phyloP scores from a whole-genome alignment of 1,140 invertebrate genomes.

The Eciton burchellii region DNA sequence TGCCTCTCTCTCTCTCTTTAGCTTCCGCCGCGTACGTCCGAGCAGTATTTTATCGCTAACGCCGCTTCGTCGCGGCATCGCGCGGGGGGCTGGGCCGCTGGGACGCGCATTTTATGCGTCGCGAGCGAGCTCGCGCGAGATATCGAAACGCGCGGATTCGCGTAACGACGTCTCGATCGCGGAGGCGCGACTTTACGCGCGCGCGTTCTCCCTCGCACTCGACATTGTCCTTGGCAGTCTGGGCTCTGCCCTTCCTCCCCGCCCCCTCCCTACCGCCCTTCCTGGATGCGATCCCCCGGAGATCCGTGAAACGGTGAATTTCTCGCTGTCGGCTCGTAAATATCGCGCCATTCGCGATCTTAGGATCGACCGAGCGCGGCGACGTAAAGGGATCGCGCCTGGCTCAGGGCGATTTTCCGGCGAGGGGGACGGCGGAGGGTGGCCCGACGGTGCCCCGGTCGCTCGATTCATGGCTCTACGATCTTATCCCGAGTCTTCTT shows the following conservation, averaged over 20 bases:
- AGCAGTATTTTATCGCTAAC: constrained; percentile 41
- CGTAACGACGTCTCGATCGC: constrained; percentile 13
- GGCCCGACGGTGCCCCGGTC: not conserved
- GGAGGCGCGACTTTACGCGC: too few relatives aligned
- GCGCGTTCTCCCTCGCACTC: too few relatives aligned
- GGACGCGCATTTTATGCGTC: constrained; percentile 51
- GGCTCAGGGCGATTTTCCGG: constrained; percentile 36
- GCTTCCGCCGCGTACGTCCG: constrained; percentile 29
- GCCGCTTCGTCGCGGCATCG: constrained; percentile 3
- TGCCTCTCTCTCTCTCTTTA: constrained; percentile 25
- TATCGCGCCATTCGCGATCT: constrained; percentile 61
- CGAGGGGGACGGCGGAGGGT: not conserved
- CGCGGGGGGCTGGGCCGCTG: not conserved
- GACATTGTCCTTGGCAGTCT: too few relatives aligned
- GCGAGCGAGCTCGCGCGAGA: not conserved
- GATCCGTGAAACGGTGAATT: constrained; percentile 58
- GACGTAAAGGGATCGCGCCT: constrained; percentile 19
- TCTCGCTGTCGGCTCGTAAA: constrained; percentile 62
- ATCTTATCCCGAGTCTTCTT: constrained; percentile 26
- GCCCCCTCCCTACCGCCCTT: too few relatives aligned
- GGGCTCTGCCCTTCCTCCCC: too few relatives aligned
- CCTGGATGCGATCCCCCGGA: constrained; percentile 28
- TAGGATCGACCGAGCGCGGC: constrained; percentile 10
- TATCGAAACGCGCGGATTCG: constrained; percentile 45
- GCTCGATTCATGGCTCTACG: constrained; percentile 30